Percentiles rank a stretch among this genome's conserved stretches.
phyloP scores from a whole-genome alignment of 2,113 vertebrate species.

The Callospermophilus lateralis region DNA sequence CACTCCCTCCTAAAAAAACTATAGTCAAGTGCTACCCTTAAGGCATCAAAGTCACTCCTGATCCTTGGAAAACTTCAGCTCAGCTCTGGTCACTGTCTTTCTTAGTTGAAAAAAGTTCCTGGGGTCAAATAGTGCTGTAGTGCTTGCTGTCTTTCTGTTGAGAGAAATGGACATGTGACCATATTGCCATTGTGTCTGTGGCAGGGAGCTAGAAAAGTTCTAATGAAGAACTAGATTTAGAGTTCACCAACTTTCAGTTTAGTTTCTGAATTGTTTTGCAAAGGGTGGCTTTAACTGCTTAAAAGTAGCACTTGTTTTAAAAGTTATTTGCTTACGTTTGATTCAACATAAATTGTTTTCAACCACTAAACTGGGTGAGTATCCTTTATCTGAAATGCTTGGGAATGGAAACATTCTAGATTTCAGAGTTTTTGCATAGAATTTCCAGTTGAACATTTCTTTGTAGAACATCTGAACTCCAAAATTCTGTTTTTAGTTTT shows the following conservation, averaged over 20 bases:
- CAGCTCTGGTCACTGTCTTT: background rate
- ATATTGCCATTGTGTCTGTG: background rate
- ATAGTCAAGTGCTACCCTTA: background rate
- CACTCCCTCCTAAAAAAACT: background rate
- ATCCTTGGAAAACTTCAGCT: background rate
- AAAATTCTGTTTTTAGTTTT: background rate
- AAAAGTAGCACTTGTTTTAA: background rate
- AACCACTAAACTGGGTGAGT: background rate
- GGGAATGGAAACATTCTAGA: background rate
- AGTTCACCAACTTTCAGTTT: background rate
- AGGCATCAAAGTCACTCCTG: background rate
- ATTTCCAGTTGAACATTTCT: background rate
- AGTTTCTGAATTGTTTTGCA: background rate
- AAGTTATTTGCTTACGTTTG: background rate
- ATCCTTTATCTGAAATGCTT: background rate
- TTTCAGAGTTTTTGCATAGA: background rate
- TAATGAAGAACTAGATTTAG: background rate
- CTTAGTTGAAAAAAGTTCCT: rapidly evolving
- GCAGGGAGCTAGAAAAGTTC: background rate
- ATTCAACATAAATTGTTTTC: background rate
- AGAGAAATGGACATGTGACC: background rate
- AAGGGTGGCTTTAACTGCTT: background rate
- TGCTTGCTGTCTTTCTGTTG: background rate
- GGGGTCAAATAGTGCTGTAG: background rate
- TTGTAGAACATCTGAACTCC: background rate